A percentile compares a stretch with the other conserved stretches of the same genome.
These are phyloP conservation scores for Biston stratarius DNA, from an alignment of 2,888 invertebrate genomes.

Conservation along the genomic window DNA sequence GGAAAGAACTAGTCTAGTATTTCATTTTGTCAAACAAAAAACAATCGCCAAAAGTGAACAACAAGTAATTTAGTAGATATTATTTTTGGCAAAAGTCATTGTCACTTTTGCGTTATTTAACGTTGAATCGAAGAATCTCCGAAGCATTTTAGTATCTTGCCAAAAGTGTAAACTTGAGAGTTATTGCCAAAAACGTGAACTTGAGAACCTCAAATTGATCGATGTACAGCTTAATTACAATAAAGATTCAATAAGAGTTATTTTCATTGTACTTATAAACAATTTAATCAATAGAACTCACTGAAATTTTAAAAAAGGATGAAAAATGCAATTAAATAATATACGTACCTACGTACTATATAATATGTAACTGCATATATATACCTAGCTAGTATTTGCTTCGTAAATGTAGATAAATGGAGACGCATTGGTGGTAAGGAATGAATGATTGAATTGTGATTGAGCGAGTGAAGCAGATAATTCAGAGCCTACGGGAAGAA, in stretches of 20 bases:
- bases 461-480: too few relatives aligned
- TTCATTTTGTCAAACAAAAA: too few relatives aligned
- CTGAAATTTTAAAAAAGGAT: background rate
- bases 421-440: too few relatives aligned
- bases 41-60: too few relatives aligned
- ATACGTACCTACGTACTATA: too few relatives aligned
- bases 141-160: constrained; percentile 14
- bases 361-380: too few relatives aligned
- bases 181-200: constrained; percentile 19
- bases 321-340: background rate
- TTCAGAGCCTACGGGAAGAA: too few relatives aligned
- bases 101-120: constrained; percentile 8
- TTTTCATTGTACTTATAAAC: constrained; percentile 9
- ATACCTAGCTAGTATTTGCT: too few relatives aligned
- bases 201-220: constrained; percentile 11
- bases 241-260: background rate
- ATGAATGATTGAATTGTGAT: background rate
- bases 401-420: too few relatives aligned
- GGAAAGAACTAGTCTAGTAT: too few relatives aligned
- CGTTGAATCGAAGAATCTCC: too few relatives aligned
- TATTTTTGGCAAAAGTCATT: constrained; percentile 11
- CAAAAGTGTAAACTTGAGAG: constrained; percentile 5
- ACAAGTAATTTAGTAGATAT: background rate
- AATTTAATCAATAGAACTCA: background rate
- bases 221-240: constrained; percentile 9